Conservation (phyloP, 2,113 vertebrate genomes). For the Aramus guarauna region DNA sequence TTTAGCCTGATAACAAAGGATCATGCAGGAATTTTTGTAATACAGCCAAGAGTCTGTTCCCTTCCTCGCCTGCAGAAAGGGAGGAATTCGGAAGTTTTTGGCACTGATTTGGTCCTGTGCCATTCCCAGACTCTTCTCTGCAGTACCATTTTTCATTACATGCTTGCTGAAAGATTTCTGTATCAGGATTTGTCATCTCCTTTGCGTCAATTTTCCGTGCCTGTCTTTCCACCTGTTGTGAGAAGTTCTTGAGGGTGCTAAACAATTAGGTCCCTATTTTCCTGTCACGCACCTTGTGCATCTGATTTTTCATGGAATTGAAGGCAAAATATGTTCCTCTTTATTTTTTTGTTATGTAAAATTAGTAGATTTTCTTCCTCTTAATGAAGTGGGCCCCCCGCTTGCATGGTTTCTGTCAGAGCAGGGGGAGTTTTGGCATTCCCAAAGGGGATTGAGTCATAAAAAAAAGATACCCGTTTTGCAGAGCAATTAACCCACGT, state of each 20-base stretch:
- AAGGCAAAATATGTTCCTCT: constrained; percentile 8
- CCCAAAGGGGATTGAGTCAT: constrained; percentile 8
- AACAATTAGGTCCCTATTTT: constrained; percentile 53
- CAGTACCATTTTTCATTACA: not conserved
- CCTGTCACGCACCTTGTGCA: constrained; percentile 51
- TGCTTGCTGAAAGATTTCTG: not conserved
- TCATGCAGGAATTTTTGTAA: not conserved
- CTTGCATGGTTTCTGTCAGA: not conserved
- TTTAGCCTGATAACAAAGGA: not conserved
- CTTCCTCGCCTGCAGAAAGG: not conserved
- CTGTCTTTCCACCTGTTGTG: constrained; percentile 53
- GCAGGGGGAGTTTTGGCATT: constrained; percentile 14
- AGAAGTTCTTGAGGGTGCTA: not conserved
- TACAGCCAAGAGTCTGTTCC: not conserved
- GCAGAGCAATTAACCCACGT: constrained; percentile 49
- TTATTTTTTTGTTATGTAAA: not conserved
- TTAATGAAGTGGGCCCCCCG: not conserved
- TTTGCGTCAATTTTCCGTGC: constrained; percentile 9
- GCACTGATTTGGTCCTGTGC: constrained; percentile 17
- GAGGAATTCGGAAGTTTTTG: constrained; percentile 40
- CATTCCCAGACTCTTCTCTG: constrained; percentile 47
- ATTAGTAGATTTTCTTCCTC: constrained; percentile 1
- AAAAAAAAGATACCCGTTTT: constrained; percentile 33
- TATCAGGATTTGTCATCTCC: constrained; percentile 5
- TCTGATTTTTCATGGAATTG: constrained; percentile 33